Percentiles rank a stretch among this genome's conserved stretches.
These are phyloP conservation scores for Dorcus hopei DNA, from an alignment of 2,888 invertebrate species.

Conservation along the genomic window DNA sequence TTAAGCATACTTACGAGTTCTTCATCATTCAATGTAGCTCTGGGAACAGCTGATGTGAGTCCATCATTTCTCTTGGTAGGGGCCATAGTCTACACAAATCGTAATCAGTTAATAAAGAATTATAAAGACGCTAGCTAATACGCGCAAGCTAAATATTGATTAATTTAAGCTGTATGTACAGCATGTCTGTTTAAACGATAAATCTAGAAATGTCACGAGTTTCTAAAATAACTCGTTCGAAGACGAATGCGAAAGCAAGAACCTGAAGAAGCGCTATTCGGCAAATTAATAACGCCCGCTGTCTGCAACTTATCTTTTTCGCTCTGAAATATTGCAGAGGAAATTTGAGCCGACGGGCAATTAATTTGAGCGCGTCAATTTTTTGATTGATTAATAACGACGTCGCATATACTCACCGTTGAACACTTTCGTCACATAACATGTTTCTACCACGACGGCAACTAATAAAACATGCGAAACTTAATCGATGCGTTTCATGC, in stretches of 20 bases:
- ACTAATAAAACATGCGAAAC: no score
- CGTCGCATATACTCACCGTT: no score
- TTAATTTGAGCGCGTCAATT: no score
- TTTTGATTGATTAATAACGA: no score
- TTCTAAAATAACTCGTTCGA: neutral
- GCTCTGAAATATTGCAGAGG: no score
- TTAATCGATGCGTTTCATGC: no score
- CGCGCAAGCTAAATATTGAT: neutral
- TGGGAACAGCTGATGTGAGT: slow-evolving; percentile 92
- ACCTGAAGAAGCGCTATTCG: neutral
- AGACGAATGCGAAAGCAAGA: neutral
- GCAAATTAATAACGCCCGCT: no score
- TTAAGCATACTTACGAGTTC: slow-evolving; percentile 79
- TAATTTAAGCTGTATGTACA: neutral
- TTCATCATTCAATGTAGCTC: slow-evolving; percentile 97
- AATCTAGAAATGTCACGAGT: neutral
- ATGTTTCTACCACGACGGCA: no score
- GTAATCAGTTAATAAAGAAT: slow-evolving; percentile 1
- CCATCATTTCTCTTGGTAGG: slow-evolving; percentile 97
- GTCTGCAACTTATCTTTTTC: no score
- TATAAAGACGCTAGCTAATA: neutral
- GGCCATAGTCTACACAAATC: slow-evolving; percentile 86
- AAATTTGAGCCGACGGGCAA: no score
- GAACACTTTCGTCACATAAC: no score
- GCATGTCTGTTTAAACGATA: neutral